phyloP scores from a whole-genome alignment of 2,113 vertebrate genomes.

The pig (Sus scrofa) region T2T-Sscrofa CM000826.6:120632501-120633000 shows the following conservation, averaged over 20 bases:
- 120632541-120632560: not conserved
- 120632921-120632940: no score
- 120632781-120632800: no score
- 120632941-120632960: no score
- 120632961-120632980: no score
- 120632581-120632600: not conserved
- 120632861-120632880: no score
- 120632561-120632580: not conserved
- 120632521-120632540: not conserved
- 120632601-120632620: conserved; percentile 16
- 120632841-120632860: no score
- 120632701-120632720: not conserved
- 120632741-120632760: not conserved
- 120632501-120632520: not conserved
- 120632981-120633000: no score
- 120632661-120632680: not conserved
- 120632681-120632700: conserved; percentile 23
- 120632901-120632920: no score
- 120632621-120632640: not conserved
- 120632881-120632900: no score
- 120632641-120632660: conserved; percentile 22
- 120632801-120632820: no score
- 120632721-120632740: conserved; percentile 1
- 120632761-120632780: not conserved
- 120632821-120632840: no score